Base-by-base conservation (phyloP, 2,797 vertebrate genomes). In the Cottoperca gobio region DNA sequence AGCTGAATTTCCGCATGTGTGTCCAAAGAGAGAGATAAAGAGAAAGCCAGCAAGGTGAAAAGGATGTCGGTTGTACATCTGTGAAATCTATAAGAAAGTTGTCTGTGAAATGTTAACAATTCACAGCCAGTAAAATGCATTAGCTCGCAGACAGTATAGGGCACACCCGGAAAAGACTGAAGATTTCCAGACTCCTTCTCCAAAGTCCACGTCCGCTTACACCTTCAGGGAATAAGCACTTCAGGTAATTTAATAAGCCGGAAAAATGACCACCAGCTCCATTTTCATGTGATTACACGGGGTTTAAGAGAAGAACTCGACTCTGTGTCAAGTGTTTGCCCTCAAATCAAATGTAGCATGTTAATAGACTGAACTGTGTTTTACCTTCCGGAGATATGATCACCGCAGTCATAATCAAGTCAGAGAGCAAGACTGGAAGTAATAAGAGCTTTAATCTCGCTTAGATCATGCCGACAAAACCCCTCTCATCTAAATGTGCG, bases 371-470 rank as follows among this genome's bases (percentile, higher is more conserved):
- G 77, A 84, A 84, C 76, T 81, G 43, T 37, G 57, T 60, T 86
- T 89, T 81, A 84, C 82, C 88, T 86, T 90, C 84, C 46, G 76
- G 63, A 83, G 80, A 86, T 87, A 73, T 23, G 42, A 86, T 88
- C 79, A 33, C 12, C 8, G n/a, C 24, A 73, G 45, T 37, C 62
- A 14, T 35, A 62, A n/a, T 59, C 24, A 28, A 81, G 64, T 61
- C 24, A 3, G 23, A 49, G 37, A 61, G 45, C 57, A 24, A 76
- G 73, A 74, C 73, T 83, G 82, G 60, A 86, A 84, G 24, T 72
- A 84, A 84, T 71, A 37, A 74, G 35, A 60, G 65, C 21, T 52
- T 69, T 73, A 69, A 75, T 79, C 74, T 69, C 17, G 40, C 33
- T 76, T 49, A 24, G 33, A 64, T 70, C 55, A 5, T 16, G 35